Evolutionary conservation across 2,113 vertebrate genomes (phyloP).

Genomic region (Uropsilus gracilis): DNA sequence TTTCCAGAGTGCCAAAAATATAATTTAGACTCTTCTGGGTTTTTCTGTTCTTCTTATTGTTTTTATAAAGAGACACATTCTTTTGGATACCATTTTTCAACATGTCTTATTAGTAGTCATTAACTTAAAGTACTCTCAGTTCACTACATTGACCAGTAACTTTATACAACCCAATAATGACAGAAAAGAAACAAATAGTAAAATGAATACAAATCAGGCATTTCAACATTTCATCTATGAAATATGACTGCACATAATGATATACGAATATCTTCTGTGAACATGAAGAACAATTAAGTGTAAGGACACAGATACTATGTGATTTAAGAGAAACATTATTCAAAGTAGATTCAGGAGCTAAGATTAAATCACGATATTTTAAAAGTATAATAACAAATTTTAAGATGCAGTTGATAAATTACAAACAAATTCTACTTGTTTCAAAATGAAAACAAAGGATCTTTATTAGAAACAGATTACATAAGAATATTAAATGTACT

Average conservation of each 20-base stretch:
- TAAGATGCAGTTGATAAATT: not conserved
- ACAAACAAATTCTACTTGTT: conserved; percentile 14
- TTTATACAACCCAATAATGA: not conserved
- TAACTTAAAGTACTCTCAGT: not conserved
- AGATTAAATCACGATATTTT: not conserved
- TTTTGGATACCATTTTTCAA: not conserved
- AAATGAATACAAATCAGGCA: conserved; percentile 7
- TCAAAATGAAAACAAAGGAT: conserved; percentile 27
- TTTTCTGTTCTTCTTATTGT: not conserved
- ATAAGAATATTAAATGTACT: conserved; percentile 41
- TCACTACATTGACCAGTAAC: not conserved
- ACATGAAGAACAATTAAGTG: conserved; percentile 7
- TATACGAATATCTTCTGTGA: not conserved
- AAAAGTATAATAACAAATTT: not conserved
- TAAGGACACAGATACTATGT: not conserved
- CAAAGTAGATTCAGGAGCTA: not conserved
- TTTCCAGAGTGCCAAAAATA: not conserved
- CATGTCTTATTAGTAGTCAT: not conserved
- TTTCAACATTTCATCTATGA: conserved; percentile 7
- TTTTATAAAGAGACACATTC: not conserved
- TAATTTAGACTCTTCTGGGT: not conserved
- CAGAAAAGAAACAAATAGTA: not conserved
- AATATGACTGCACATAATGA: not conserved
- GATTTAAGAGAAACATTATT: not conserved
- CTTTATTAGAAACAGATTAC: not conserved